Conservation (phyloP, 2,113 vertebrate species). For the Silurus asotus region DNA sequence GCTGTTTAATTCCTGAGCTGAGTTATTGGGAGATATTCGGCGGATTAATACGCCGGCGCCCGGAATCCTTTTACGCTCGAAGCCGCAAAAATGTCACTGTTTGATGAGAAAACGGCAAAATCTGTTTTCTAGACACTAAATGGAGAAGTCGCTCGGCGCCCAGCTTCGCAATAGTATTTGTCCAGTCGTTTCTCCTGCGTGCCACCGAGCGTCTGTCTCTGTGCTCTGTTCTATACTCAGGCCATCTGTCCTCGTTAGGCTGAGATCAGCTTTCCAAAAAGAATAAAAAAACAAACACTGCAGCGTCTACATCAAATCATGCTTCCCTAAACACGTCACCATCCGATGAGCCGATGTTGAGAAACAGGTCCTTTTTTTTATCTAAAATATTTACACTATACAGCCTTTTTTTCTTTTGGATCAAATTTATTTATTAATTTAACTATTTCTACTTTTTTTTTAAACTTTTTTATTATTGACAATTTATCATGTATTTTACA, state of each 20-base stretch:
- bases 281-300: not conserved
- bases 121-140: not conserved
- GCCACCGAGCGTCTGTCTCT: slow-evolving; percentile 29
- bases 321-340: not conserved
- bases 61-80: slow-evolving; percentile 20
- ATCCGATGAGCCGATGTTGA: not conserved
- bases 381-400: not conserved
- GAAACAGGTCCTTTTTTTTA: not conserved
- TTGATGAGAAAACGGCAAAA: slow-evolving; percentile 8
- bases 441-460: no score
- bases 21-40: slow-evolving; percentile 33
- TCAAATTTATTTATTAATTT: no score
- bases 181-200: slow-evolving; percentile 18
- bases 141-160: not conserved
- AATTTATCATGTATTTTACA: no score
- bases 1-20: slow-evolving; percentile 39
- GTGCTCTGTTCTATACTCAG: slow-evolving; percentile 17
- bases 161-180: slow-evolving; percentile 22
- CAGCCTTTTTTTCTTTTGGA: no score
- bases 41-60: slow-evolving; percentile 41
- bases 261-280: slow-evolving; percentile 22
- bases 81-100: slow-evolving; percentile 23
- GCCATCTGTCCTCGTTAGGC: slow-evolving; percentile 39
- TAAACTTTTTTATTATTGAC: no score
- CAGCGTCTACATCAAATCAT: not conserved